Evolutionary conservation across 2,888 invertebrate species (phyloP).

Genomic region (Pardosa pseudoannulata): DNA sequence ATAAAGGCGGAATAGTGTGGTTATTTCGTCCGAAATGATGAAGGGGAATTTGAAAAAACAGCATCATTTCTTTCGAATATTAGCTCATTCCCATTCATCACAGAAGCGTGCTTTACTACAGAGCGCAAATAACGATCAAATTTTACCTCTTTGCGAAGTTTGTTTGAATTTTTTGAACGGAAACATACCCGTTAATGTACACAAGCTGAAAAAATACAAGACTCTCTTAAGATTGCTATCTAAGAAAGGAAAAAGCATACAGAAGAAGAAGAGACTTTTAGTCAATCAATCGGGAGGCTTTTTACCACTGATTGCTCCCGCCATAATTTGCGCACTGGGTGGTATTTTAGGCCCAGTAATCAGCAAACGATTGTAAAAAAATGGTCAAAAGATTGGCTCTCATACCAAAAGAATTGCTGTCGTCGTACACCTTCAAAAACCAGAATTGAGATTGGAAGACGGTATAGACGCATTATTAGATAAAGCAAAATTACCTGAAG

Average conservation of each 20-base stretch:
- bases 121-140: slow-evolving; percentile 21
- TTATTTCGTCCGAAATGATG: slow-evolving; percentile 18
- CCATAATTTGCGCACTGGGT: background rate
- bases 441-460: slow-evolving; percentile 32
- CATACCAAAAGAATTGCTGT: slow-evolving; percentile 24
- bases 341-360: background rate
- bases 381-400: slow-evolving; percentile 21
- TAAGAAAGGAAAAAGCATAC: background rate
- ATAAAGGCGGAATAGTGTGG: slow-evolving; percentile 20
- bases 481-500: slow-evolving; percentile 27
- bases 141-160: slow-evolving; percentile 37
- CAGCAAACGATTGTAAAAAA: background rate
- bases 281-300: slow-evolving; percentile 43
- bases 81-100: background rate
- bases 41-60: slow-evolving; percentile 23
- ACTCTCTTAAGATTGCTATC: slow-evolving; percentile 2
- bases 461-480: slow-evolving; percentile 31
- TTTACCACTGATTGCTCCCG: slow-evolving; percentile 39
- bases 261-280: slow-evolving; percentile 22
- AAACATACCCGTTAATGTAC: slow-evolving; percentile 2
- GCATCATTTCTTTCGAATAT: slow-evolving; percentile 19
- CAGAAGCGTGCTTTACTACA: slow-evolving; percentile 16
- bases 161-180: slow-evolving; percentile 35
- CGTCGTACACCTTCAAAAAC: slow-evolving; percentile 5
- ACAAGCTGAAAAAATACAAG: slow-evolving; percentile 36